Base-by-base conservation (phyloP, 2,113 vertebrate species). In the Odontesthes bonariensis region DNA sequence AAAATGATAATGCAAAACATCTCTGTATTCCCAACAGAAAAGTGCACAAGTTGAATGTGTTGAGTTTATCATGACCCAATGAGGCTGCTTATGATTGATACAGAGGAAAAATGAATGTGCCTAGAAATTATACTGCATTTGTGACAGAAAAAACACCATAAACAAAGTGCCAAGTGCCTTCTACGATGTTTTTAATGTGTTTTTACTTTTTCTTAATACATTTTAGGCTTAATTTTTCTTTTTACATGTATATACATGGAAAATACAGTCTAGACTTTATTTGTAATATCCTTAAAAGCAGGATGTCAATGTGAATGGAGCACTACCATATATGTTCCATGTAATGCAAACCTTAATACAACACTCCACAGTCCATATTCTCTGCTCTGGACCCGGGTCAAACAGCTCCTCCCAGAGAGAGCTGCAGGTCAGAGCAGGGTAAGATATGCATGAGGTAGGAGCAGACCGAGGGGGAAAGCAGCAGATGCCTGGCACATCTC, bases 361-460 rank as follows among this genome's bases (percentile, higher is more conserved):
- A 68, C 46, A 86, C 80, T 90, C 67, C 75, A 74, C 81, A 73
- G 75, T 78, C 63, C 55, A 44, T 32, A 59, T 64, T 66, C 64
- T 72, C 31, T 66, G 65, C 74, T 74, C 56, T 44, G 77, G 77
- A 80, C 68, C 53, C 58, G 83, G 89, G 91, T 92, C 88, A 89
- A 89, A 84, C 79, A 74, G 79, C 77, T 85, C 69, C 71, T 81
- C 78, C 74, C 81, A 40, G 69, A 74, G 83, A 87, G 83, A 76
- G 70, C 86, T 89, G 84, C 72, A 56, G 91, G 86, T 93, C 92
- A 89, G 84, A 83, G 74, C 82, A 74, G 86, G 89, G 72, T 89
- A 92, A 89, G 86, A 91, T 91, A 89, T 91, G 91, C 90, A 90
- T 90, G 89, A 91, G 89, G 65, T 70, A 69, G 82, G 66, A 90